Evolutionary conservation across 1,140 invertebrate species (phyloP).

Genomic region (Bombus sibiricus): DNA sequence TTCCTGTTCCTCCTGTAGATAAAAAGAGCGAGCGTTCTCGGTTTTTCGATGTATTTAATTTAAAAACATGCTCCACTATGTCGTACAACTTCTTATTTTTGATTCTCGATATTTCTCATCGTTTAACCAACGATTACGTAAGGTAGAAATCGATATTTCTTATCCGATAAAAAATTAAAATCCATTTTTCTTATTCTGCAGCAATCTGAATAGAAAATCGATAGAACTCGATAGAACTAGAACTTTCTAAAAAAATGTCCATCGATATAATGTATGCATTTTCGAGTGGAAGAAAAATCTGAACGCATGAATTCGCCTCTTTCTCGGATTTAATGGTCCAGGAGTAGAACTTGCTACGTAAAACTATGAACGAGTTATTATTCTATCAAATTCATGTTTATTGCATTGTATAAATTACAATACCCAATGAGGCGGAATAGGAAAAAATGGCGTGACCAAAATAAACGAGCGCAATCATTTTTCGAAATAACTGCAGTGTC

Average conservation of each 20-base stretch:
- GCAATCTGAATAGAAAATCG: neutral
- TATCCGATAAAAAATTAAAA: neutral
- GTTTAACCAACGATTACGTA: neutral
- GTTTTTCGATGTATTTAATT: neutral
- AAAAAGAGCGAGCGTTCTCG: conserved; percentile 15
- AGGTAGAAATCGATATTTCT: neutral
- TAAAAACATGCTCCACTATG: too few relatives aligned
- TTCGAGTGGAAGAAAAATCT: neutral
- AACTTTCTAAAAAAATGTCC: neutral
- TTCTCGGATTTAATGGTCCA: neutral
- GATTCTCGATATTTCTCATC: neutral
- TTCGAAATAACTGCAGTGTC: too few relatives aligned
- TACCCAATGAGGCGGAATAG: neutral
- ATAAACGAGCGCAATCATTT: neutral
- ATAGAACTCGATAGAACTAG: neutral
- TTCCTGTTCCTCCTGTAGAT: conserved; percentile 52
- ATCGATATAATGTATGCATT: neutral
- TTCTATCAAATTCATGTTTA: neutral
- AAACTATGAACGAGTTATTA: neutral
- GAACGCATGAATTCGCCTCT: neutral
- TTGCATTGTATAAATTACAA: neutral
- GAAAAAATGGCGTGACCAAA: neutral
- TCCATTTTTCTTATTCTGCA: neutral
- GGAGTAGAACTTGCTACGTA: neutral
- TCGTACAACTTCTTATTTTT: neutral